Conservation (phyloP, 2,888 invertebrate genomes). For the Apodemia mormo region DNA sequence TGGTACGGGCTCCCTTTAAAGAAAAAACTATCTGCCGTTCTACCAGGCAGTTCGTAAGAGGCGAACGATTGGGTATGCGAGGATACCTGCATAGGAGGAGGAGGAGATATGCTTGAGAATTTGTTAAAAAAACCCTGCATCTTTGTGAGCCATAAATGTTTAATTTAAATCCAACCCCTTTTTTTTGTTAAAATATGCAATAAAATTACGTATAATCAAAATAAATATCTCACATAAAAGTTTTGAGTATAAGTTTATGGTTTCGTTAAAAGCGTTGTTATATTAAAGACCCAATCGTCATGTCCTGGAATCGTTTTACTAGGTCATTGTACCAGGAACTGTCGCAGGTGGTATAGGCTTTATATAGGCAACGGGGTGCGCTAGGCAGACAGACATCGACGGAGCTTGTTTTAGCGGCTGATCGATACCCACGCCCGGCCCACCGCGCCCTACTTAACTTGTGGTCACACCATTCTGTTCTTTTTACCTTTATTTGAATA, state of each 20-base stretch:
- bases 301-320: slow-evolving; percentile 48
- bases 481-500: slow-evolving; percentile 60
- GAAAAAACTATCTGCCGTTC: no score
- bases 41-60: no score
- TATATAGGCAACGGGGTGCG: slow-evolving; percentile 50
- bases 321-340: slow-evolving; percentile 66
- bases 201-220: neutral
- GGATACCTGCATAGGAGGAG: no score
- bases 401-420: slow-evolving; percentile 69
- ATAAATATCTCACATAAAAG: neutral
- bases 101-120: no score
- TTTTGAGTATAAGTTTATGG: neutral
- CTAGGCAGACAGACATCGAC: slow-evolving; percentile 64
- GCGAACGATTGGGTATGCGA: no score
- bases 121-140: no score
- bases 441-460: slow-evolving; percentile 69
- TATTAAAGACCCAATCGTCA: slow-evolving; percentile 3
- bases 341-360: slow-evolving; percentile 58
- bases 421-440: slow-evolving; percentile 68
- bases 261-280: neutral
- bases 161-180: neutral
- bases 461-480: slow-evolving; percentile 62
- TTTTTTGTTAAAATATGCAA: neutral
- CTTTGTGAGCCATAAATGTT: no score
- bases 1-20: no score